Percentiles rank a stretch among this genome's conserved stretches.
Conservation (phyloP, 2,113 vertebrate species). For the Colistium nudipinnis region DNA sequence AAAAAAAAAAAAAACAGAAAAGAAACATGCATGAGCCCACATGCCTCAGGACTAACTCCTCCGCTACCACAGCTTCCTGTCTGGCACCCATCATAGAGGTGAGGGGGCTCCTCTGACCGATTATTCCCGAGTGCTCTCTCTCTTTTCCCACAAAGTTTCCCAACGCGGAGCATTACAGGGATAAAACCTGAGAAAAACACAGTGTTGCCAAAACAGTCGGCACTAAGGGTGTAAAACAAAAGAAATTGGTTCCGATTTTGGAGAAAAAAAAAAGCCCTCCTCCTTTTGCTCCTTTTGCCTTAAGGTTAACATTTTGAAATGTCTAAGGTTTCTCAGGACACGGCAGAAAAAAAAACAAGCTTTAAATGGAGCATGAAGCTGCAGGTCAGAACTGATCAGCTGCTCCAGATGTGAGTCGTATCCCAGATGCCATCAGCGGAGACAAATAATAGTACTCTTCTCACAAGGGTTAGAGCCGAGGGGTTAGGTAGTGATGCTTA, state of each 20-base stretch:
- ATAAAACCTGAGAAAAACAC: slow-evolving; percentile 27
- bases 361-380: slow-evolving; percentile 13
- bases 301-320: neutral
- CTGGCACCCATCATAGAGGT: neutral
- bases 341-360: neutral
- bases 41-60: slow-evolving; percentile 5
- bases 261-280: neutral
- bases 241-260: neutral
- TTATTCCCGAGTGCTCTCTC: slow-evolving; percentile 1
- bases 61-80: slow-evolving; percentile 34
- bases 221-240: neutral
- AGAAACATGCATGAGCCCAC: slow-evolving; percentile 1
- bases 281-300: neutral
- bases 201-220: slow-evolving; percentile 6
- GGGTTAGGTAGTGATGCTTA: slow-evolving; percentile 60
- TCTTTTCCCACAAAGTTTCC: slow-evolving; percentile 9
- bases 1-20: slow-evolving; percentile 21
- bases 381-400: slow-evolving; percentile 17
- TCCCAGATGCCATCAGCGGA: neutral
- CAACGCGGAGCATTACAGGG: neutral
- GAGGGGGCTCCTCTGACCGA: neutral
- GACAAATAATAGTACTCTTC: neutral
- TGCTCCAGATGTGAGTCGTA: neutral
- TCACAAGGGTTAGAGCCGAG: slow-evolving; percentile 12
- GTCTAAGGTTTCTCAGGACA: neutral